Percentiles rank a stretch among this genome's conserved stretches.
Evolutionary conservation across 2,888 invertebrate species (phyloP).

Genomic region (Philonicus albiceps): DNA sequence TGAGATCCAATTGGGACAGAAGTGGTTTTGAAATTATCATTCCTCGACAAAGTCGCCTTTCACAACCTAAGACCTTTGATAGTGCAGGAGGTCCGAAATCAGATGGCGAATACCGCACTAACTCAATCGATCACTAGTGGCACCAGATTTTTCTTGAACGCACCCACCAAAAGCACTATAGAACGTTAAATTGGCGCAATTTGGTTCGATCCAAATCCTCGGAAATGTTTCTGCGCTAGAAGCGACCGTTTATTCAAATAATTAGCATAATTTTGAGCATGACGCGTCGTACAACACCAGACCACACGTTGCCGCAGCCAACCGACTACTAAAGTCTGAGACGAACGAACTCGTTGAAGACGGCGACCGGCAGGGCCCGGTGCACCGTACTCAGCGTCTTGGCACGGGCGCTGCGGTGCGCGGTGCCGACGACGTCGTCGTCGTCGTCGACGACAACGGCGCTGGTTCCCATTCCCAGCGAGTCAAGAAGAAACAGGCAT

Average conservation of each 20-base stretch:
- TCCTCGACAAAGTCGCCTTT: slow-evolving; percentile 3
- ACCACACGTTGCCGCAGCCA: not conserved
- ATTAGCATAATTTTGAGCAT: not conserved
- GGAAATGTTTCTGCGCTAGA: not conserved
- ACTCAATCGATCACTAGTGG: not conserved
- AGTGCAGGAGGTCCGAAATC: not conserved
- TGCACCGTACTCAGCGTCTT: not conserved
- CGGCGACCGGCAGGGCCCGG: not conserved
- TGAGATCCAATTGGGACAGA: not conserved
- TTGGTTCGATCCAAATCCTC: not conserved
- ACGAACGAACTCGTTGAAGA: not conserved
- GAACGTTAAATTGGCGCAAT: not conserved
- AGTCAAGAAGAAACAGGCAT: not conserved
- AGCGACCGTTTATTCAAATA: not conserved
- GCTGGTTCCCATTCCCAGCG: not conserved
- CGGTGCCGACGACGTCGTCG: not conserved
- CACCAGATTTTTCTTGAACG: not conserved
- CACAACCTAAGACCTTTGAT: slow-evolving; percentile 20
- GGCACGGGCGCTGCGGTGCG: not conserved
- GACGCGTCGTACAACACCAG: not conserved
- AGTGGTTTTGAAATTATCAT: slow-evolving; percentile 11
- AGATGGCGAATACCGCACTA: not conserved
- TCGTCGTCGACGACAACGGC: not conserved
- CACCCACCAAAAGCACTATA: not conserved
- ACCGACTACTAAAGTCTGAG: slow-evolving; percentile 22